Percentiles rank a stretch among this genome's conserved stretches.
Conservation (phyloP, 2,113 vertebrate genomes). For the Etheostoma spectabile region DNA sequence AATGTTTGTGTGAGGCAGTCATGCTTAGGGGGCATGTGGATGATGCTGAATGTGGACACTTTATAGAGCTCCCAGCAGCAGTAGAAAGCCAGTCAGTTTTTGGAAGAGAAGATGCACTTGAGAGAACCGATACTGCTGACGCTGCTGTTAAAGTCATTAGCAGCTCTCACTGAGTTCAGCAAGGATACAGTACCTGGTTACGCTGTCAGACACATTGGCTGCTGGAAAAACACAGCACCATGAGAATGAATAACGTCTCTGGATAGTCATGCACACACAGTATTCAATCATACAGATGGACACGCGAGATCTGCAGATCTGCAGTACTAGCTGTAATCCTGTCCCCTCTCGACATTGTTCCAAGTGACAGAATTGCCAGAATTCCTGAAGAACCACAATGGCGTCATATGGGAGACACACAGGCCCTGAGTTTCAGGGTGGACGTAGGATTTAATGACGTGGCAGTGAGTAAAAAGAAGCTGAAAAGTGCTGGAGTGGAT, state of each 20-base stretch:
- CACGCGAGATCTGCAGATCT: conserved; percentile 31
- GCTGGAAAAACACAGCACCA: conserved; percentile 64
- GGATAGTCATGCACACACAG: conserved; percentile 48
- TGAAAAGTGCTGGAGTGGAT: conserved; percentile 44
- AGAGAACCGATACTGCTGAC: conserved; percentile 32
- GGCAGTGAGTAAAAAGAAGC: conserved; percentile 38
- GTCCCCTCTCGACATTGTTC: conserved; percentile 34
- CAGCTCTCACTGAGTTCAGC: conserved; percentile 56
- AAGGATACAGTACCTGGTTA: conserved; percentile 72
- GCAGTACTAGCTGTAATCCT: conserved; percentile 23
- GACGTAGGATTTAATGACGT: conserved; percentile 54
- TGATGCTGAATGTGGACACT: conserved; percentile 12
- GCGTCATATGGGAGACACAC: conserved; percentile 50
- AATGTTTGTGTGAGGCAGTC: not conserved
- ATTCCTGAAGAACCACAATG: conserved; percentile 66
- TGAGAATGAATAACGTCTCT: conserved; percentile 64
- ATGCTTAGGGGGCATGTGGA: not conserved
- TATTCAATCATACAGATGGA: conserved; percentile 56
- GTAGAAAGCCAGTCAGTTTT: conserved; percentile 24
- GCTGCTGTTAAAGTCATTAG: conserved; percentile 70
- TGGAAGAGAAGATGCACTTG: conserved; percentile 25
- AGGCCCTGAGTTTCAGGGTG: conserved; percentile 42
- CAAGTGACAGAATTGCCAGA: conserved; percentile 60
- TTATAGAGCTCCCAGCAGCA: conserved; percentile 6
- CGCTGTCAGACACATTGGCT: conserved; percentile 58